Base-by-base conservation (phyloP, 2,888 invertebrate genomes). In the Melieria picta region DNA sequence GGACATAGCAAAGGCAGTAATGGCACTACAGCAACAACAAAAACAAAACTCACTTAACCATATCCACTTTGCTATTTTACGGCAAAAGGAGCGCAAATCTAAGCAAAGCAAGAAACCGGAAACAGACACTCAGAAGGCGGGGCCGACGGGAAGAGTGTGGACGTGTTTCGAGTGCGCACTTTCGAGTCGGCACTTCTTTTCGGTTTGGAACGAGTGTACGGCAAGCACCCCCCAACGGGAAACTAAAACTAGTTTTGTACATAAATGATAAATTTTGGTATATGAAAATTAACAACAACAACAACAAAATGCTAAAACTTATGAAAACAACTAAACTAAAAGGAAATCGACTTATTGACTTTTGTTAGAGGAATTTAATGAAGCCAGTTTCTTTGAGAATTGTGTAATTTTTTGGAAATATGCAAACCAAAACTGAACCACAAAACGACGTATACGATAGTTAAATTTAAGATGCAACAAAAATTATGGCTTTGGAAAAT, bases 361-460 rank as follows among this genome's bases (percentile, higher is more conserved):
- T 62, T 72, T 71, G 45, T 56, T 73, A 67, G 68, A 64, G 72
- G 68, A 72, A 71, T 70, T 77, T 71, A 65, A 66, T 57, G 72
- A 76, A 73, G 71, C 43, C 50, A 58, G 60, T 67, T 58, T 67
- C 61, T 67, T 56, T 69, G 13, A 72, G 67, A 50, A 63, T 64
- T 73, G 71, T 61, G 69, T 73, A 56, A 50, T 74, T 72, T 61
- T 77, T 75, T 76, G 68, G 77, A 72, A 72, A 73, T 75, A 76
- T 76, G 75, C 75, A 71, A 47, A 46, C 57, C 47, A 60, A 45
- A 69, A 63, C 58, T 57, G 52, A 50, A 61, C 57, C 61, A 63
- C 43, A 76, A 77, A 77, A 77, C 75, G 77, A 82, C 52, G 70
- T 81, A 81, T 81, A 81, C 81, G 81, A 81, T 82, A 79, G 77